These are phyloP conservation scores for Lasius fuliginosus DNA, from an alignment of 2,888 invertebrate genomes.

Conservation along the genomic window DNA sequence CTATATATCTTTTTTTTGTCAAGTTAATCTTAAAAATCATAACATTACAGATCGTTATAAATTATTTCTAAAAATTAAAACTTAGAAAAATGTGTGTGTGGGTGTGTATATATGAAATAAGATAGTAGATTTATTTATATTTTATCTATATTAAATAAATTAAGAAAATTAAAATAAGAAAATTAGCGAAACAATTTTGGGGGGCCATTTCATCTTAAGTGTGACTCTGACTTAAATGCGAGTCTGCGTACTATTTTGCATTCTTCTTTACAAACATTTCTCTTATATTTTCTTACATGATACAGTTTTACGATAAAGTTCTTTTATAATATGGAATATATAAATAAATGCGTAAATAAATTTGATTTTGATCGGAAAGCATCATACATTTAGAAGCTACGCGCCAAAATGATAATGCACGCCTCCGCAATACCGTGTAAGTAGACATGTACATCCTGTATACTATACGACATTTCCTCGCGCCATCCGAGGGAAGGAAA, in stretches of 20 bases:
- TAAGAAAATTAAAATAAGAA: not conserved
- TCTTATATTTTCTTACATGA: not conserved
- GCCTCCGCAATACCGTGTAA: conserved; percentile 1
- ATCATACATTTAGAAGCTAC: not conserved
- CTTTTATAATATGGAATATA: not conserved
- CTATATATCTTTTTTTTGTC: conserved; percentile 1
- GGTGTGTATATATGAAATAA: not conserved
- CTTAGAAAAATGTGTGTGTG: not conserved
- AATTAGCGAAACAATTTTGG: not conserved
- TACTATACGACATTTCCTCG: conserved; percentile 44
- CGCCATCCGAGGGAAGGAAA: conserved; percentile 49
- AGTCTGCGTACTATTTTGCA: not conserved
- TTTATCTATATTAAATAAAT: not conserved
- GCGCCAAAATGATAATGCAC: not conserved
- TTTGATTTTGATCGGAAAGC: not conserved
- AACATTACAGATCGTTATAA: not conserved
- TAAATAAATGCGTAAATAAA: conserved; percentile 7
- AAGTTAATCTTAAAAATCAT: conserved; percentile 28
- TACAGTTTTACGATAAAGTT: not conserved
- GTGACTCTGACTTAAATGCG: not conserved
- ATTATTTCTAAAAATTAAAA: conserved; percentile 14
- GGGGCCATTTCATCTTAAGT: not conserved
- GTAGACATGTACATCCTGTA: conserved; percentile 38
- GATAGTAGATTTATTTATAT: not conserved
- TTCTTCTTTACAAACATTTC: not conserved